phyloP scores from a whole-genome alignment of 2,797 vertebrate genomes.

The Pantherophis alleghaniensis region DNA sequence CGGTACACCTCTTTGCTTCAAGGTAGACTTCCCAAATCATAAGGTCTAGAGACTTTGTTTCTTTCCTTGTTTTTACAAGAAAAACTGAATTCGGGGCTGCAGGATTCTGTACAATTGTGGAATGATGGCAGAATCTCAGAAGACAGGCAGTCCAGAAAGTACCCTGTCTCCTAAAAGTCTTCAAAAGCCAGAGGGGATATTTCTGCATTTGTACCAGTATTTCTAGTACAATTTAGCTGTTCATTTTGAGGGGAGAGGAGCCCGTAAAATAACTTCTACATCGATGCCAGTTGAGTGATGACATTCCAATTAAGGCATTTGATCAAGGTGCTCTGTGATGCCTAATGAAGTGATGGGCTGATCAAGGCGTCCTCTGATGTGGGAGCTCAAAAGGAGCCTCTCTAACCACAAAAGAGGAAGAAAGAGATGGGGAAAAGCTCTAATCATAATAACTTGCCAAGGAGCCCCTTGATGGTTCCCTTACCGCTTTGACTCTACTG shows the following conservation, averaged over 20 bases:
- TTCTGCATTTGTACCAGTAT: no score
- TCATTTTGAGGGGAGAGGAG: background rate
- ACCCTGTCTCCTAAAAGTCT: background rate
- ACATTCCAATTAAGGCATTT: constrained; percentile 37
- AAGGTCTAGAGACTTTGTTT: background rate
- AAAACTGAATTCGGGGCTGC: background rate
- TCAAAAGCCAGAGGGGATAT: background rate
- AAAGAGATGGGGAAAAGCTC: constrained; percentile 27
- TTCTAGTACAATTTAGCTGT: constrained; percentile 11
- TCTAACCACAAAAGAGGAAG: constrained; percentile 12
- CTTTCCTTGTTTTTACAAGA: background rate
- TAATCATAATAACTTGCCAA: background rate
- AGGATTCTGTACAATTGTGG: background rate
- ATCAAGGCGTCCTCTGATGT: constrained; percentile 65
- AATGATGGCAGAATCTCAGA: background rate
- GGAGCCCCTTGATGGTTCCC: background rate
- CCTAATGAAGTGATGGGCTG: constrained; percentile 42
- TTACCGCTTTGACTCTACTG: background rate
- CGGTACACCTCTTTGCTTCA: no score
- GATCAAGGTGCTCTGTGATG: constrained; percentile 57
- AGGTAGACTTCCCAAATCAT: no score
- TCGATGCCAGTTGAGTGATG: constrained; percentile 24
- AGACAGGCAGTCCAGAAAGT: background rate
- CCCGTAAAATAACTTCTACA: constrained; percentile 14
- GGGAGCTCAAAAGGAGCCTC: constrained; percentile 23